Evolutionary conservation across 1,140 invertebrate species (phyloP).

Genomic region (Pseudobourletiella spinata): DNA sequence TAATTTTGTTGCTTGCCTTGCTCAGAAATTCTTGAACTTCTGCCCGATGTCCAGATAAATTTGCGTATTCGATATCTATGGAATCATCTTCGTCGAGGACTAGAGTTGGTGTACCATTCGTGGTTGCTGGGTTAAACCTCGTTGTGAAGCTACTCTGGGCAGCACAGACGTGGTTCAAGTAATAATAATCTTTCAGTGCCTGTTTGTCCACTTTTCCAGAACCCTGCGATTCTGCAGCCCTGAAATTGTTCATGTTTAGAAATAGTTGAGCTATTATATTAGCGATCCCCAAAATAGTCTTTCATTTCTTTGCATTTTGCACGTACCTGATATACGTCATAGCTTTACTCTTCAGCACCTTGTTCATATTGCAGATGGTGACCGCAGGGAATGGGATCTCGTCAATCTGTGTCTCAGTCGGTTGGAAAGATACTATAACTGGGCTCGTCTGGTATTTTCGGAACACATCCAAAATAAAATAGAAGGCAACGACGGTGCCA

Average conservation of each 20-base stretch:
- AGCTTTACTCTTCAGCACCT: slow-evolving; percentile 19
- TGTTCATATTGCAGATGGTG: slow-evolving; percentile 36
- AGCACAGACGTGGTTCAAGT: slow-evolving; percentile 32
- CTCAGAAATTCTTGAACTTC: neutral
- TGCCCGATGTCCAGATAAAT: neutral
- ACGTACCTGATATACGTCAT: neutral
- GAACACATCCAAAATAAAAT: slow-evolving; percentile 42
- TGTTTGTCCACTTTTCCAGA: neutral
- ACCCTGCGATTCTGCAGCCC: neutral
- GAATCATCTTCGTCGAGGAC: neutral
- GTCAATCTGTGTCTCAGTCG: slow-evolving; percentile 13
- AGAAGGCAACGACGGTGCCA: slow-evolving; percentile 43
- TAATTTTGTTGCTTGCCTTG: neutral
- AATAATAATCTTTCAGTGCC: slow-evolving; percentile 15
- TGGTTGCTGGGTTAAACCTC: slow-evolving; percentile 22
- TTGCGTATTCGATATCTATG: no score
- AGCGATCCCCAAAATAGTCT: no score
- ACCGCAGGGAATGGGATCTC: slow-evolving; percentile 36
- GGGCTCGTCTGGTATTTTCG: slow-evolving; percentile 17
- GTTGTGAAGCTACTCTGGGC: slow-evolving; percentile 27
- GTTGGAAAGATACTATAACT: slow-evolving; percentile 28
- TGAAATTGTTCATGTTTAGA: neutral
- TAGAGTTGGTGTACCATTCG: neutral
- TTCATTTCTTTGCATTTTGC: no score
- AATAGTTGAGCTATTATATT: no score